These are phyloP conservation scores for Pristionchus maxplancki DNA, from an alignment of 2,888 invertebrate species.

Conservation along the genomic window DNA sequence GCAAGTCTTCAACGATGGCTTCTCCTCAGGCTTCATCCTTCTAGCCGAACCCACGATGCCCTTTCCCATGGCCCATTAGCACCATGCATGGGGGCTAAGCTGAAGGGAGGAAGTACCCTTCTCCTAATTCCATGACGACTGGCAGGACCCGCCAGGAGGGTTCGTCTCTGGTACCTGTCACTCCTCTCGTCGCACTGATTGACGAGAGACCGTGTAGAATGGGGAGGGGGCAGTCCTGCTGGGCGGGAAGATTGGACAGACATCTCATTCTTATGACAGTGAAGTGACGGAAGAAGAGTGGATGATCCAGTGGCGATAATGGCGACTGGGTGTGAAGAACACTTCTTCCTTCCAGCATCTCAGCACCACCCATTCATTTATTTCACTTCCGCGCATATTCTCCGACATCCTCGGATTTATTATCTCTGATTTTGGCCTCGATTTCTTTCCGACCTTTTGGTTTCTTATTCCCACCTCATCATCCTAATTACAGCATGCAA, in stretches of 20 bases:
- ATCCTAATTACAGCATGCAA: background rate
- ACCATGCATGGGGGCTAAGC: background rate
- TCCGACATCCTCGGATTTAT: too few species aligned
- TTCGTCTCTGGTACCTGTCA: background rate
- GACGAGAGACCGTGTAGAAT: too few species aligned
- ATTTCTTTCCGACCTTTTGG: too few species aligned
- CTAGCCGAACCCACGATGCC: background rate
- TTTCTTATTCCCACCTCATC: too few species aligned
- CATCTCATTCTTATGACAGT: too few species aligned
- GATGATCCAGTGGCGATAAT: background rate
- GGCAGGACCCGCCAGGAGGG: background rate
- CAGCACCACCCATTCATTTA: background rate
- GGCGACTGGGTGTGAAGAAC: background rate
- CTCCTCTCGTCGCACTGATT: too few species aligned
- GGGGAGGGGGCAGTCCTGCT: too few species aligned
- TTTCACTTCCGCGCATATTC: too few species aligned
- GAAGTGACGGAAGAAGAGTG: background rate
- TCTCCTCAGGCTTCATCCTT: background rate
- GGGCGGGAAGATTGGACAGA: too few species aligned
- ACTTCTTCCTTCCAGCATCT: background rate
- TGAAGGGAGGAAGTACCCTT: background rate
- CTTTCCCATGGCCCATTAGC: conserved; percentile 3
- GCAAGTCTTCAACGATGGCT: background rate
- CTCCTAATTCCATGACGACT: background rate
- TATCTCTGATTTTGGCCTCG: too few species aligned